Percentiles rank a stretch among this genome's conserved stretches.
Conservation (phyloP, 2,888 invertebrate genomes). For the Plagodis dolabraria region DNA sequence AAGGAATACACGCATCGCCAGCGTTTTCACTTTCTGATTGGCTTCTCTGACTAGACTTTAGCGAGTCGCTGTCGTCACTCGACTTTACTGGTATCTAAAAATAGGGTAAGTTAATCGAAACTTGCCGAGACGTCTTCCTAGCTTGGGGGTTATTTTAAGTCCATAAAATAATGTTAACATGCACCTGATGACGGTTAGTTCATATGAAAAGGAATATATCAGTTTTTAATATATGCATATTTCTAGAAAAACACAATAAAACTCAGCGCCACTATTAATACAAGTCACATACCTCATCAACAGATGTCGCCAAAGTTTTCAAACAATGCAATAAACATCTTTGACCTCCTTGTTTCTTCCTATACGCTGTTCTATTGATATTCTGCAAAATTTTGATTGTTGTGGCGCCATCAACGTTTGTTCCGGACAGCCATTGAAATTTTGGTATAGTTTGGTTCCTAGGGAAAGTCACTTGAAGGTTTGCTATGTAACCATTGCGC, state of each 20-base stretch:
- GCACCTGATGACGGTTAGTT: too few species aligned
- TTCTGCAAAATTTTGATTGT: conserved; percentile 91
- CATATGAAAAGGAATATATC: too few species aligned
- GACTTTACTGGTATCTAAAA: conserved; percentile 83
- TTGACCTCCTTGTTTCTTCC: conserved; percentile 92
- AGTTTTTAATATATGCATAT: too few species aligned
- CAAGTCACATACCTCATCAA: conserved; percentile 70
- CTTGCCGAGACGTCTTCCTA: too few species aligned
- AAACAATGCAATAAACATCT: conserved; percentile 95
- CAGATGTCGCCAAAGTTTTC: conserved; percentile 76
- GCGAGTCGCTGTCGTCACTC: conserved; percentile 79
- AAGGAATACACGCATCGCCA: conserved; percentile 94
- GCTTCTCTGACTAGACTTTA: conserved; percentile 77
- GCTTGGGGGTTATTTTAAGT: too few species aligned
- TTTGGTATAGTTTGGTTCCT: conserved; percentile 78
- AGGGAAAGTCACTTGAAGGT: conserved; percentile 86
- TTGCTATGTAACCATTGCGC: conserved; percentile 81
- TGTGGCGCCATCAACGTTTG: conserved; percentile 88
- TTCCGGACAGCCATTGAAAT: conserved; percentile 79
- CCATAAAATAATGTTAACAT: too few species aligned
- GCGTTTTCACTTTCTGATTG: conserved; percentile 80
- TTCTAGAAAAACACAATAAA: too few species aligned
- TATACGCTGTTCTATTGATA: conserved; percentile 91
- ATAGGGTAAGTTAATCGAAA: not conserved
- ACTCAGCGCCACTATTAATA: too few species aligned